These are phyloP conservation scores for Zoanthus gigantus DNA, from an alignment of 92 coral and sea anemone genomes.

Conservation along the genomic window DNA sequence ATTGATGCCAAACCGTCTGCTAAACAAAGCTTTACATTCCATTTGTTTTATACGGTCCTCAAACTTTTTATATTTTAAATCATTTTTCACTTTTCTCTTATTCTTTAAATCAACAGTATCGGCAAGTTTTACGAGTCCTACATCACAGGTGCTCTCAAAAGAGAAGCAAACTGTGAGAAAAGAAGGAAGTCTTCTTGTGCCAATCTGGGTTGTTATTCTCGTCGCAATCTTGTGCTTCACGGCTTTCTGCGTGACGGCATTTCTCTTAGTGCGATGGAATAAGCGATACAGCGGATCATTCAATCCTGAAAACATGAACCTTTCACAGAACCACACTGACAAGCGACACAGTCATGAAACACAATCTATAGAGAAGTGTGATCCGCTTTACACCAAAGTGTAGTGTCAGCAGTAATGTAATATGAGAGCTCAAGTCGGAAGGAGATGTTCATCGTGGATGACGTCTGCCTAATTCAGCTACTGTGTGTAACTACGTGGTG, in stretches of 20 bases:
- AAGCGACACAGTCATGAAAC: not conserved
- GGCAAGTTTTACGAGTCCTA: not conserved
- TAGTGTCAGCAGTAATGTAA: not conserved
- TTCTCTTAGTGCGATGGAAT: slow-evolving; percentile 31
- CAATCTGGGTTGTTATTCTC: slow-evolving; percentile 37
- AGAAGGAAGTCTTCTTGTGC: slow-evolving; percentile 30
- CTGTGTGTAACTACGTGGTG: not conserved
- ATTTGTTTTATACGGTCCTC: no score
- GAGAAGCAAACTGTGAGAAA: not conserved
- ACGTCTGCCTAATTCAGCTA: not conserved
- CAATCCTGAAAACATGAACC: slow-evolving; percentile 27
- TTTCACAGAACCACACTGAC: slow-evolving; percentile 3
- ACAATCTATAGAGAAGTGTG: not conserved
- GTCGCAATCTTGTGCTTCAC: slow-evolving; percentile 20
- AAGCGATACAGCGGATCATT: slow-evolving; percentile 43
- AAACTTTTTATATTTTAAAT: no score
- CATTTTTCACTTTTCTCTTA: no score
- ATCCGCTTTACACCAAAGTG: slow-evolving; percentile 15
- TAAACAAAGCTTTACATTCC: no score
- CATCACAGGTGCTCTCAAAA: slow-evolving; percentile 1
- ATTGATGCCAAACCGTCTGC: no score
- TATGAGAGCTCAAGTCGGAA: not conserved
- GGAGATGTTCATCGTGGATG: not conserved
- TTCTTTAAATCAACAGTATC: no score
- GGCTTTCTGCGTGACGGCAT: slow-evolving; percentile 4